Evolutionary conservation across 2,113 vertebrate species (phyloP).

Genomic region (Apteryx owenii): DNA sequence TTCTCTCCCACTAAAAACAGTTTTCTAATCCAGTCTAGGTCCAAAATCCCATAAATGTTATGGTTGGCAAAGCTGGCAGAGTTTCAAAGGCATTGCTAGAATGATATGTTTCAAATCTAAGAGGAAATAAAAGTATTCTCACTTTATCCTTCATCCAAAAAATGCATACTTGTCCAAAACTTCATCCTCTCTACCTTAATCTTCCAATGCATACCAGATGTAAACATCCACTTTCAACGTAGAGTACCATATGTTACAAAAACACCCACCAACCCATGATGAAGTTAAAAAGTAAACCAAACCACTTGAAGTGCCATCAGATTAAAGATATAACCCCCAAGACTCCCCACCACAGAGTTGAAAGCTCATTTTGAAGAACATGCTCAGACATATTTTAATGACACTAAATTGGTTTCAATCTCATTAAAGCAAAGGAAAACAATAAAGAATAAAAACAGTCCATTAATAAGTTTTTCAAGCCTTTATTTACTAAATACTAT

Average conservation of each 20-base stretch:
- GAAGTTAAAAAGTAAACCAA: not conserved
- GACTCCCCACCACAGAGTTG: not conserved
- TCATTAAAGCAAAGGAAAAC: conserved; percentile 38
- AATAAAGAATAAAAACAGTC: conserved; percentile 24
- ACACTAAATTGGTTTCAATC: conserved; percentile 22
- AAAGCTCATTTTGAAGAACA: conserved; percentile 19
- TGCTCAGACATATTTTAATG: conserved; percentile 35
- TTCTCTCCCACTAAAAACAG: conserved; percentile 74
- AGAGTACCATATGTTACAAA: conserved; percentile 37
- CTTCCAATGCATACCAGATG: conserved; percentile 63
- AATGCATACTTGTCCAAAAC: conserved; percentile 54
- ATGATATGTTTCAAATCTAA: conserved; percentile 70
- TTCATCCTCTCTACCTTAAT: conserved; percentile 61
- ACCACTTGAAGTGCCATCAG: not conserved
- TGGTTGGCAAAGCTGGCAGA: conserved; percentile 62
- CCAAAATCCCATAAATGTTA: conserved; percentile 65
- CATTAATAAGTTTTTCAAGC: conserved; percentile 1
- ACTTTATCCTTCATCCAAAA: conserved; percentile 68
- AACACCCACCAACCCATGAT: conserved; percentile 2
- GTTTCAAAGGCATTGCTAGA: conserved; percentile 68
- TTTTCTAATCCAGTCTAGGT: conserved; percentile 67
- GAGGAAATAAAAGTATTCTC: conserved; percentile 65
- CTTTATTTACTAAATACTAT: conserved; percentile 11
- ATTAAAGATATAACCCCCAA: not conserved
- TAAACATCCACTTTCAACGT: conserved; percentile 50